These are phyloP conservation scores for Conus canariensis DNA, from an alignment of 2,888 invertebrate species.

Conservation along the genomic window DNA sequence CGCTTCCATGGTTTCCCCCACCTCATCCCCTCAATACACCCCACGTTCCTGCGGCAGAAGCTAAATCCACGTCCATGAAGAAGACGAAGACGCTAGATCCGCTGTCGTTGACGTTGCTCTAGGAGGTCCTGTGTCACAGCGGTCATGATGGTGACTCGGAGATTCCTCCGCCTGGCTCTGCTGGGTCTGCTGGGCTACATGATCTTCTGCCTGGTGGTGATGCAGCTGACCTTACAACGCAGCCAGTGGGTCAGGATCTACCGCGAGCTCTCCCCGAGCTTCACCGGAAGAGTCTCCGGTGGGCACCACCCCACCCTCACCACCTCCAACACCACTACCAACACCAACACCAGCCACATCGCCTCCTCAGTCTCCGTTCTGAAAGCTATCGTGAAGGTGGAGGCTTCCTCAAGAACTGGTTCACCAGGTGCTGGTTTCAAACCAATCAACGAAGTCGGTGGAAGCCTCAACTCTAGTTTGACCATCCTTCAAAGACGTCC, in stretches of 20 bases:
- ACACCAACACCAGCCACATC: too few relatives aligned
- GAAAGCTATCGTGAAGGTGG: too few relatives aligned
- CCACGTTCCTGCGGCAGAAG: background rate
- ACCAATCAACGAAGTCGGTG: too few relatives aligned
- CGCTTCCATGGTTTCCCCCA: background rate
- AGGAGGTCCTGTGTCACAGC: background rate
- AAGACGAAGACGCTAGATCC: background rate
- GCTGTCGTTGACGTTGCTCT: background rate
- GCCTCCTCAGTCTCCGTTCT: too few relatives aligned
- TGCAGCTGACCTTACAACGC: background rate
- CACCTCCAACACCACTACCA: too few relatives aligned
- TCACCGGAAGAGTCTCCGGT: background rate
- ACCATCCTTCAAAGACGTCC: too few relatives aligned
- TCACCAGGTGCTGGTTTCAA: too few relatives aligned
- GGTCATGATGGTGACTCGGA: background rate
- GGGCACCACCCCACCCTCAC: background rate
- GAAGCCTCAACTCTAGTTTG: too few relatives aligned
- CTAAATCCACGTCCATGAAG: background rate
- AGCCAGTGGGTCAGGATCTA: background rate
- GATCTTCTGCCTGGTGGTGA: constrained; percentile 10
- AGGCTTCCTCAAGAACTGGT: too few relatives aligned
- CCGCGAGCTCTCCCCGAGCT: background rate
- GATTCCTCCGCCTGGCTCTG: background rate
- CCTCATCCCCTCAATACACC: background rate
- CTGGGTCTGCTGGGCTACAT: constrained; percentile 13